These are phyloP conservation scores for Sus cebifrons DNA, from an alignment of 2,797 vertebrate genomes.

Conservation along the genomic window DNA sequence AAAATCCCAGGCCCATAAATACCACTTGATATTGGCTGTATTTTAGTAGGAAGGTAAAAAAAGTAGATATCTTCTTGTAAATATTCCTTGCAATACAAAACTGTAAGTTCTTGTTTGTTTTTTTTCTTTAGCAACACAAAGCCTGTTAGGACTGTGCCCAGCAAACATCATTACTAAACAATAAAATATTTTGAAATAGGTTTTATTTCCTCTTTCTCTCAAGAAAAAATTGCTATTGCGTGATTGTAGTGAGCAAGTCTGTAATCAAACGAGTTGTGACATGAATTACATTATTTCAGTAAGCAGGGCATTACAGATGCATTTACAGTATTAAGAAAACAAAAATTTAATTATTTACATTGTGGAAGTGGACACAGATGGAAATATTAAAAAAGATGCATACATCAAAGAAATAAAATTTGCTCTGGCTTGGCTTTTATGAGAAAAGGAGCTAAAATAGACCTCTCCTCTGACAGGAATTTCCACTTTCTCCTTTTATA, in stretches of 20 bases:
- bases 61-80: neutral
- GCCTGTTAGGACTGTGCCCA: neutral
- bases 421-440: conserved; percentile 49
- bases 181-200: conserved; percentile 14
- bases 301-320: conserved; percentile 64
- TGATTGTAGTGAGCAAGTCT: conserved; percentile 58
- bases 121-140: neutral
- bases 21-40: neutral
- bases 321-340: conserved; percentile 68
- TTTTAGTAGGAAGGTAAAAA: conserved; percentile 14
- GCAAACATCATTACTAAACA: neutral
- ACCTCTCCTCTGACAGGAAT: neutral
- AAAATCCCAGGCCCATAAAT: neutral
- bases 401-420: conserved; percentile 70
- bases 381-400: conserved; percentile 70
- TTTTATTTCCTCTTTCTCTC: conserved; percentile 50
- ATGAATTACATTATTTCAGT: conserved; percentile 66
- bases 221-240: conserved; percentile 28
- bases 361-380: conserved; percentile 73
- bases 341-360: conserved; percentile 78
- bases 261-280: conserved; percentile 66
- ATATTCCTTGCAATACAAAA: conserved; percentile 4
- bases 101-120: neutral
- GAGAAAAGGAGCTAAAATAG: conserved; percentile 60
- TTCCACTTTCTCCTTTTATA: conserved; percentile 11